Evolutionary conservation across 2,888 invertebrate species (phyloP).

Genomic region (Acronicta psi): DNA sequence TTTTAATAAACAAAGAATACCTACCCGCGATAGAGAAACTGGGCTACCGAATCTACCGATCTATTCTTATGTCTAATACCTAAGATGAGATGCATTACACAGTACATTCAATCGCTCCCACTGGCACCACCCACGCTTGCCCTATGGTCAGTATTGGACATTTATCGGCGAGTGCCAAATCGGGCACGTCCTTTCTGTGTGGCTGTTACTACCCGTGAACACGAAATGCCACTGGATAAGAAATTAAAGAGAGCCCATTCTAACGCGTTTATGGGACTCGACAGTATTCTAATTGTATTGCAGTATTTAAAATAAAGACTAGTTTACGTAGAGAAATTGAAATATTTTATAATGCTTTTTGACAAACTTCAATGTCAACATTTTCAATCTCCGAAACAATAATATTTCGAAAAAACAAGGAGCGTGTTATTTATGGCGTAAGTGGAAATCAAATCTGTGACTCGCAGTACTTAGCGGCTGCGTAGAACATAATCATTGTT

Average conservation of each 20-base stretch:
- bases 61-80: no score
- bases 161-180: slow-evolving; percentile 20
- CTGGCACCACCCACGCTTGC: slow-evolving; percentile 3
- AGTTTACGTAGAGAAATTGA: no score
- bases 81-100: background rate
- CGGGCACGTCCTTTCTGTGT: slow-evolving; percentile 18
- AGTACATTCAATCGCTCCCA: slow-evolving; percentile 2
- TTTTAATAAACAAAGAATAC: no score
- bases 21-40: no score
- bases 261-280: no score
- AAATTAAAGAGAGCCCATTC: background rate
- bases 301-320: no score
- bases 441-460: no score
- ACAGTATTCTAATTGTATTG: no score
- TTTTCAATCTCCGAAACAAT: background rate
- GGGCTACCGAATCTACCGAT: no score
- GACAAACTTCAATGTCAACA: slow-evolving; percentile 39
- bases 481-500: no score
- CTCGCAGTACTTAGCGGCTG: no score
- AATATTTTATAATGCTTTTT: background rate
- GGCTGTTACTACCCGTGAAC: slow-evolving; percentile 21
- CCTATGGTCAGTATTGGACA: slow-evolving; percentile 10
- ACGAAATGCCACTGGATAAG: slow-evolving; percentile 4
- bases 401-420: slow-evolving; percentile 49
- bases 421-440: slow-evolving; percentile 67